Conservation (phyloP, 2,797 vertebrate genomes). For the Lateolabrax maculatus region DNA sequence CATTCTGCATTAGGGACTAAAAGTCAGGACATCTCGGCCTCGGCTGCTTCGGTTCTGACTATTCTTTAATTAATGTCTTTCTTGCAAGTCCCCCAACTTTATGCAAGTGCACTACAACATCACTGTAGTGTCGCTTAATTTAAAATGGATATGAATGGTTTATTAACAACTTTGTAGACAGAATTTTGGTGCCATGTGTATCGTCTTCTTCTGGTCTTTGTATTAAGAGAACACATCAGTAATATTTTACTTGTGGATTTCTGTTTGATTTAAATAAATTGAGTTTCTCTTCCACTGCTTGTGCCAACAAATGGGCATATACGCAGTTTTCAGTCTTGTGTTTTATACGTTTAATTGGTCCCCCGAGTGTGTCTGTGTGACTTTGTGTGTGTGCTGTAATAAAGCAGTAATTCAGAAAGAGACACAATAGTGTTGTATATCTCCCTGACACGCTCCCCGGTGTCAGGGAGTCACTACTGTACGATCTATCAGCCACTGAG, state of each 20-base stretch:
- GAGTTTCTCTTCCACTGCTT: conserved; percentile 14
- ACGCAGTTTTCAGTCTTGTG: conserved; percentile 35
- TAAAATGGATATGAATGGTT: background rate
- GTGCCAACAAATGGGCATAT: conserved; percentile 34
- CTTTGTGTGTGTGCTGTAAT: conserved; percentile 16
- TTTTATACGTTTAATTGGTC: conserved; percentile 61
- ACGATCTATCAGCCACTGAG: conserved; percentile 50
- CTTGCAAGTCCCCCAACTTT: background rate
- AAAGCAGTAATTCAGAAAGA: conserved; percentile 55
- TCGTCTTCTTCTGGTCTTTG: background rate
- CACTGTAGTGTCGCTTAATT: background rate
- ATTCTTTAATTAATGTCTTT: background rate
- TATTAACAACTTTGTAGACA: background rate
- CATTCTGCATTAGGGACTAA: background rate
- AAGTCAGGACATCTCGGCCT: background rate
- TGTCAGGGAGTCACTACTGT: conserved; percentile 53
- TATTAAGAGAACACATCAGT: background rate
- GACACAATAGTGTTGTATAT: conserved; percentile 52
- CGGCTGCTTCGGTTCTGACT: background rate
- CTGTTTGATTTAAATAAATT: conserved; percentile 1
- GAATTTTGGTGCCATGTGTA: background rate
- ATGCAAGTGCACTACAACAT: background rate
- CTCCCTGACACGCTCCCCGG: conserved; percentile 43
- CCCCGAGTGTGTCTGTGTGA: conserved; percentile 21
- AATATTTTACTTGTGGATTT: background rate